Base-by-base conservation (phyloP, 23 tunicate genomes). In the Diplosoma virens region DNA sequence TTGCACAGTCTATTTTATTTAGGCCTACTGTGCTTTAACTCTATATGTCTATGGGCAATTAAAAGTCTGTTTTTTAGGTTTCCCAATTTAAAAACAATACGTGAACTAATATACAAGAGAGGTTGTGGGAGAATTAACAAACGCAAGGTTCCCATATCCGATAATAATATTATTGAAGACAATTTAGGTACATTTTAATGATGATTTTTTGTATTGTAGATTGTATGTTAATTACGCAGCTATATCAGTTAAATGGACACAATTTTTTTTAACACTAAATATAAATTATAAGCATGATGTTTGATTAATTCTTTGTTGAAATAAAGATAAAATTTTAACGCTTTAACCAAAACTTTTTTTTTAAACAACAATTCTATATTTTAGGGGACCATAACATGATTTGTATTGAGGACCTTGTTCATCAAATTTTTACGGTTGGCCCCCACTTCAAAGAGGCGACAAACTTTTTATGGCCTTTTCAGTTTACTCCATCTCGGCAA, bases 391-490 rank as follows among this genome's bases (percentile, higher is more conserved):
- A 71, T 3, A 93, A 83, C 2, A 73, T 93, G 68, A 77, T 85
- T 64, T 93, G 93, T 41, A 61, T 93, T 56, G 98, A 93, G 50
- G 98, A 93, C 68, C 34, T 93, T 17, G 77, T 93, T 33, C 90
- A 93, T 70, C 93, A 93, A 58, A 81, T 93, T 20, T 86, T 81
- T 79, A 93, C 98, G 17, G 98, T 93, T 11, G 98, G 98, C 22
- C 82, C 86, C 9, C 68, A 93, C 67, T 93, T 93, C 76, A 81
- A 81, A 66, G 52, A 53, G 76, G 93, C 98, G 1, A 46, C 72
- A 47, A 80, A 80, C 81, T 93, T 93, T 64, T 73, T 93, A 58
- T 93, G 98, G 98, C 98, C 98, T 20, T 93, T 93, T 73, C 89
- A 93, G 55, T 79, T 93, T 1, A 73, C 84, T 0, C 75, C 94